Base-by-base conservation (phyloP, 1,140 invertebrate species). In the Drosophila grimshawi region DNA sequence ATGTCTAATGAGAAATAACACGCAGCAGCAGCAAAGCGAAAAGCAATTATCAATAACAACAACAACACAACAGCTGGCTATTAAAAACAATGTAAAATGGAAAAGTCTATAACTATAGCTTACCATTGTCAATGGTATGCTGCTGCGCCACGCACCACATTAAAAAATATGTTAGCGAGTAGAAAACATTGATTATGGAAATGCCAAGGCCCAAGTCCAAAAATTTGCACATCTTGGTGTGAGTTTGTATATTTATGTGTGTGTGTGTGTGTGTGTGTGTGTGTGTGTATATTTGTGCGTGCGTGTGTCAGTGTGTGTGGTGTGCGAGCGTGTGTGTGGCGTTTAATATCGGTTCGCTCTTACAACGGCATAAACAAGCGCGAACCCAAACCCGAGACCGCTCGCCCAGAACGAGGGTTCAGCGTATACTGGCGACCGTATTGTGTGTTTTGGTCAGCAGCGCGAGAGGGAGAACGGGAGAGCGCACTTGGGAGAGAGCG, bases 361-460 rank as follows among this genome's bases (percentile, higher is more conserved):
- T 55, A 49, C 11, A 33, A 49, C 11, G 41, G 41, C 56, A 55
- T 43, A 11, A 56, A 64, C 32, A 61, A 67, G 32, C 41, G 70
- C 51, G 10, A 73, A 68, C 53, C 64, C 64, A 56, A 46, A 68
- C 56, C 70, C 64, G 70, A 73, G 70, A 73, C 70, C 70, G 70
- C 70, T 73, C 70, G 70, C 70, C 70, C 70, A 61, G 56, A 73
- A 73, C 64, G 70, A 73, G 70, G 70, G 70, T 73, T 73, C 70
- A 68, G 56, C 70, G 70, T 73, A 73, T 64, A 73, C 70, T 73
- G 70, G 70, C 70, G 49, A 53, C 8, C 51, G 39, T 67, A 53
- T 61, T 46, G 49, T 59, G 19, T 19, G 2, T 19, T 19, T 60
- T 73, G 64, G 70, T 55, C 64, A 73, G 56, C 41, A 19, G 5